phyloP scores from a whole-genome alignment of 1,140 invertebrate species.

The Drosophila ficusphila region DNA sequence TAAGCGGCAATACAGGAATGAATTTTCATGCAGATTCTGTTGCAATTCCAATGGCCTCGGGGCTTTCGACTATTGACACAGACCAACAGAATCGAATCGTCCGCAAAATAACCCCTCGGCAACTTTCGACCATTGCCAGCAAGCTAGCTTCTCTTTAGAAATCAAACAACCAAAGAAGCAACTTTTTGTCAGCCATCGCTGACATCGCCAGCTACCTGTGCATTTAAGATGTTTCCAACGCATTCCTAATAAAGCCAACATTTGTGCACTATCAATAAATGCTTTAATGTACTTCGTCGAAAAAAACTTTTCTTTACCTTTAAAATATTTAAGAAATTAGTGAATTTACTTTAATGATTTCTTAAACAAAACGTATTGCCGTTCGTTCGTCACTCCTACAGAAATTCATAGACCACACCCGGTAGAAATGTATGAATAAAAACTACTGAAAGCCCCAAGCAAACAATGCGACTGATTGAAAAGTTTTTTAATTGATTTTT shows the following conservation, averaged over 20 bases:
- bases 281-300: no score
- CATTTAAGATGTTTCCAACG: no score
- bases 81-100: constrained; percentile 8
- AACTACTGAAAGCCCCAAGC: constrained; percentile 43
- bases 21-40: constrained; percentile 28
- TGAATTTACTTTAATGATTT: no score
- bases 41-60: constrained; percentile 36
- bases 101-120: neutral
- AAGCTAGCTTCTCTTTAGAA: constrained; percentile 50
- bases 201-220: constrained; percentile 36
- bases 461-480: constrained; percentile 82
- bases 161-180: constrained; percentile 66
- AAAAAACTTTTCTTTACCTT: constrained; percentile 59
- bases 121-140: neutral
- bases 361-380: no score
- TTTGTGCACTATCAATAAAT: no score
- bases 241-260: no score
- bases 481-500: constrained; percentile 83
- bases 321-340: no score
- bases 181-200: constrained; percentile 62
- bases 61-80: constrained; percentile 51
- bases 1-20: constrained; percentile 3
- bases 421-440: constrained; percentile 13
- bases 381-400: no score
- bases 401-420: constrained; percentile 6